Evolutionary conservation across 2,113 vertebrate species (phyloP).

Genomic region (Sitta europaea): DNA sequence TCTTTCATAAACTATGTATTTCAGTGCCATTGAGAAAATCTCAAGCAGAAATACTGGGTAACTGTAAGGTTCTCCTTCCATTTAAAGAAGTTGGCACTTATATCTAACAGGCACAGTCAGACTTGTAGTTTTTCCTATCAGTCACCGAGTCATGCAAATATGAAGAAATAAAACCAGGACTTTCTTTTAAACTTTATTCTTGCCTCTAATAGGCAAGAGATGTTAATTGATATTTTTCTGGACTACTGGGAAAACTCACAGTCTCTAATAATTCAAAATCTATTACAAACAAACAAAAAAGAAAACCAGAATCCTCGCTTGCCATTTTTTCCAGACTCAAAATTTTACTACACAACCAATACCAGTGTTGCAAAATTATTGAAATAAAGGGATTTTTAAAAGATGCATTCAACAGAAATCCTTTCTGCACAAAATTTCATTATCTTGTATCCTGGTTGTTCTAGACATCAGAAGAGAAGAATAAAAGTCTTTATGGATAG

Average conservation of each 20-base stretch:
- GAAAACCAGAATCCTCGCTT: background rate
- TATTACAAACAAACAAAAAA: background rate
- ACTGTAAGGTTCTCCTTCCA: background rate
- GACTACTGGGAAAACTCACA: background rate
- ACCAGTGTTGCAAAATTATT: background rate
- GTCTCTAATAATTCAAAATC: background rate
- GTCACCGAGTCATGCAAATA: background rate
- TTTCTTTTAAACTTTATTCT: background rate
- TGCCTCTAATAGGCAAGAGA: background rate
- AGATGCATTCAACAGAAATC: background rate
- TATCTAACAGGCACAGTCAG: background rate
- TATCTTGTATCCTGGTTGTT: background rate
- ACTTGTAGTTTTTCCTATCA: rapidly evolving
- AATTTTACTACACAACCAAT: background rate
- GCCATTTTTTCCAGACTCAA: background rate
- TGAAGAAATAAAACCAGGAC: background rate
- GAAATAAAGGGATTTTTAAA: background rate
- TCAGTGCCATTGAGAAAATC: background rate
- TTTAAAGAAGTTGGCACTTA: background rate
- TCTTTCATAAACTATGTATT: background rate
- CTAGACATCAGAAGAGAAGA: background rate
- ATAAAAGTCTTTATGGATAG: background rate
- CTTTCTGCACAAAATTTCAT: background rate
- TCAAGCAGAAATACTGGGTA: background rate
- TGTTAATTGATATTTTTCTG: background rate